phyloP scores from a whole-genome alignment of 1,140 invertebrate genomes.

The Scaptomyza hsui region DNA sequence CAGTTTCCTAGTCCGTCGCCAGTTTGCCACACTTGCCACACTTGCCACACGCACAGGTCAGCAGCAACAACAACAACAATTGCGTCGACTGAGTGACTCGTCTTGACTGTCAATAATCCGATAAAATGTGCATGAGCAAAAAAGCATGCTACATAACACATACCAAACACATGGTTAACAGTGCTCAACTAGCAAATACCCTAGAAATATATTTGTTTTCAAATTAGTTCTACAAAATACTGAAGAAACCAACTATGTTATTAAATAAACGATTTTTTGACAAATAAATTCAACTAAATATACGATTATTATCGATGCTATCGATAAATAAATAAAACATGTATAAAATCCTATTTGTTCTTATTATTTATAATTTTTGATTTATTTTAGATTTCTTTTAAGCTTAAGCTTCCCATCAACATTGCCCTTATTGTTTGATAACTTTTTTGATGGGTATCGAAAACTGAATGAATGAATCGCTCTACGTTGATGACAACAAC shows the following conservation, averaged over 20 bases:
- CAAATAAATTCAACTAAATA: too few species aligned
- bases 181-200: neutral
- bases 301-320: too few species aligned
- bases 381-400: too few species aligned
- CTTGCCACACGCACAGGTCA: constrained; percentile 1
- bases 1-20: neutral
- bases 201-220: neutral
- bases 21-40: neutral
- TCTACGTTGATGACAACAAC: constrained; percentile 27
- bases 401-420: too few species aligned
- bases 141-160: too few species aligned
- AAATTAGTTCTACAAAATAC: too few species aligned
- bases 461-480: constrained; percentile 26
- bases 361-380: too few species aligned
- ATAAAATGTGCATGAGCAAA: constrained; percentile 58
- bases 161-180: neutral
- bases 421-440: neutral
- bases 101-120: constrained; percentile 74
- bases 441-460: neutral
- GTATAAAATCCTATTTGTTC: too few species aligned
- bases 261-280: too few species aligned
- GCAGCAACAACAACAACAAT: too few species aligned
- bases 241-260: too few species aligned
- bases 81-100: constrained; percentile 25
- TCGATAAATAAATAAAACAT: too few species aligned